phyloP scores from a whole-genome alignment of 1,140 invertebrate species.

The Pseudachorutes palmiensis region DNA sequence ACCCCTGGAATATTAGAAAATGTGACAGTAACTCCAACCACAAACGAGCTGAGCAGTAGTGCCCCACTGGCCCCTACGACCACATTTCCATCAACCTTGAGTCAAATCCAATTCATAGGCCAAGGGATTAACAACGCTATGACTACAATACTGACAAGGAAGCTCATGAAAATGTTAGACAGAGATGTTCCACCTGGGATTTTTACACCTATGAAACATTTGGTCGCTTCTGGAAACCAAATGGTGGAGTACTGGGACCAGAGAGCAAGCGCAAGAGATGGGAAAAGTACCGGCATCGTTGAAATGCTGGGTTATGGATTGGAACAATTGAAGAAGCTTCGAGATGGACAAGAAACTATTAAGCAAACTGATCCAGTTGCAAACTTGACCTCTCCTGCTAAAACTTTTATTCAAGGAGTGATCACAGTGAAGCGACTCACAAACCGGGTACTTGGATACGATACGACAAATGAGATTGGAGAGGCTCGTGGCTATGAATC shows the following conservation, averaged over 20 bases:
- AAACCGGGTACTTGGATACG: constrained; percentile 36
- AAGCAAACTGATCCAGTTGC: constrained; percentile 26
- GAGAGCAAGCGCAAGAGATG: constrained; percentile 28
- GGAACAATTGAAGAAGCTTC: constrained; percentile 34
- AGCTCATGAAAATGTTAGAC: constrained; percentile 34
- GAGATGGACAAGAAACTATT: constrained; percentile 33
- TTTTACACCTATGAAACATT: constrained; percentile 32
- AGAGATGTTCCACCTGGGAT: constrained; percentile 34
- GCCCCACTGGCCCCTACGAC: too few relatives aligned
- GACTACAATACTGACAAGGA: constrained; percentile 31
- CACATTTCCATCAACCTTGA: background rate
- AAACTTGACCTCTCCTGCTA: constrained; percentile 28
- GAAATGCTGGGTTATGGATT: constrained; percentile 37
- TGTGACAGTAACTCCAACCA: too few relatives aligned
- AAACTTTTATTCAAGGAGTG: constrained; percentile 37
- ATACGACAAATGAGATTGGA: constrained; percentile 29
- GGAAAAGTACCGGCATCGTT: constrained; percentile 30
- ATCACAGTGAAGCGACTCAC: constrained; percentile 36
- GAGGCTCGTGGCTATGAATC: constrained; percentile 27
- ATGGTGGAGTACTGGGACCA: constrained; percentile 38
- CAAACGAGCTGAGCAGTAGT: too few relatives aligned
- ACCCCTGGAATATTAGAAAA: too few relatives aligned
- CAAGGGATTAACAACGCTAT: constrained; percentile 34
- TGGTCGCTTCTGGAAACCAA: constrained; percentile 35
- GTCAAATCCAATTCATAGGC: constrained; percentile 24